A percentile compares a stretch with the other conserved stretches of the same genome.
Conservation (phyloP, 2,797 vertebrate species). For the Adelosebastes latens region DNA sequence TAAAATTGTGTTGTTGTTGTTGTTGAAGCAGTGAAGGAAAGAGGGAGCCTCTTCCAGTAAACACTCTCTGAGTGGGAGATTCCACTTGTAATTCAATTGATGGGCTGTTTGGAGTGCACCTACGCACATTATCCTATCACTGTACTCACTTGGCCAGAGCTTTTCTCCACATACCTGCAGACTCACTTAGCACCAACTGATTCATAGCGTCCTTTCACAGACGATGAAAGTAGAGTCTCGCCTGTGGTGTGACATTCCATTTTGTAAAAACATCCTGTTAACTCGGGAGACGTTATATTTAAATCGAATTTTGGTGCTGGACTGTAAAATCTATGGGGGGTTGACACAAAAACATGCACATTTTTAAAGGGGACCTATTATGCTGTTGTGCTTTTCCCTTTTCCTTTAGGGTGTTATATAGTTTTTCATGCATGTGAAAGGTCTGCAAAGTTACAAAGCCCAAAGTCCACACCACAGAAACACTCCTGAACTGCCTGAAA, state of each 20-base stretch:
- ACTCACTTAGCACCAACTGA: slow-evolving; percentile 47
- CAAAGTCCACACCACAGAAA: too few species aligned
- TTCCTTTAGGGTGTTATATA: too few species aligned
- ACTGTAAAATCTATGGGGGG: neutral
- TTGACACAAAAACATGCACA: slow-evolving; percentile 6
- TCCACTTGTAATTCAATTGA: slow-evolving; percentile 74
- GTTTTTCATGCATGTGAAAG: too few species aligned
- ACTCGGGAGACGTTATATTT: slow-evolving; percentile 10
- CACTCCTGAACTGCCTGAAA: too few species aligned
- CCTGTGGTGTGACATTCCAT: slow-evolving; percentile 43
- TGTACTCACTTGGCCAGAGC: slow-evolving; percentile 40
- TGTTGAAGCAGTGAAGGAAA: slow-evolving; percentile 47
- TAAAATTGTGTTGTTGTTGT: slow-evolving; percentile 33
- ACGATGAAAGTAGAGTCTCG: slow-evolving; percentile 13
- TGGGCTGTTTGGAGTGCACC: slow-evolving; percentile 67
- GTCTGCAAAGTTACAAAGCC: too few species aligned
- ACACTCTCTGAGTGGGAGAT: slow-evolving; percentile 66
- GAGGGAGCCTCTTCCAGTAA: slow-evolving; percentile 68
- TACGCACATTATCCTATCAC: slow-evolving; percentile 58
- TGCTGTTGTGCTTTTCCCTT: too few species aligned
- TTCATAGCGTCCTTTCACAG: slow-evolving; percentile 9
- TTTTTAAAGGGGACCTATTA: neutral
- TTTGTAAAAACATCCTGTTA: slow-evolving; percentile 53
- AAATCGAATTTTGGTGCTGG: slow-evolving; percentile 2
- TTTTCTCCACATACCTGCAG: slow-evolving; percentile 45